Evolutionary conservation across 1,140 invertebrate species (phyloP), one percentile per base, ranked within the genome.

Genomic region (Anagrus nilaparvatae): DNA sequence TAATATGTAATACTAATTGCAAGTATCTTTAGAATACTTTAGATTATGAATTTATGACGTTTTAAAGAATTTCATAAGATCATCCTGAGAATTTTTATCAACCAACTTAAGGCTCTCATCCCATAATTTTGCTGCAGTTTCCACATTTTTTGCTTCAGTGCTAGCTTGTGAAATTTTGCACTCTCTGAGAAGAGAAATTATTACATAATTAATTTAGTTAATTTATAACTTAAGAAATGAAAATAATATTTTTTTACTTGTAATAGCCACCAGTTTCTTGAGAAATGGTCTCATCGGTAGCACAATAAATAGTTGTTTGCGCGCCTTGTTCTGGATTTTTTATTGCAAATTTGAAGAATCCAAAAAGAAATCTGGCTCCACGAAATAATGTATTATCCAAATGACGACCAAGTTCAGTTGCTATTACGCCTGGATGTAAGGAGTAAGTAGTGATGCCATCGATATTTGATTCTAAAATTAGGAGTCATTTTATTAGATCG

Each of bases 241-340:
- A 3, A n/a, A 4, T 21, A 40, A 36, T 12, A 12, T 21, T 30
- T 52, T 60, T 37, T 58, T 66, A 72, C 81, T 72, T 69, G 56
- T 79, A 75, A 65, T 76, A 76, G 10, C 77, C 53, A 45, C 83
- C 82, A 50, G 74, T 78, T 55, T 78, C 63, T 47, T 76, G 63
- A 4, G 68, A 76, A 44, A 76, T 70, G 39, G 74, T 66, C 48
- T 83, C 79, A 58, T 84, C 79, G 1, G 88, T 59, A 3, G 84
- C 75, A 56, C 87, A 86, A 54, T 86, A 76, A 29, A 93, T 66
- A 2, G 78, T 78, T 1, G 87, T 89, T 61, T 89, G 86, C 7
- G 83, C 83, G 1, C 86, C 86, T 50, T 81, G 72, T 47, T 73
- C 70, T 0, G 74, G 70, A 9, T 65, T 71, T 59, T 84, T 85